These are phyloP conservation scores for Acrocera orbiculus DNA, from an alignment of 2,888 invertebrate genomes.

Conservation along the genomic window DNA sequence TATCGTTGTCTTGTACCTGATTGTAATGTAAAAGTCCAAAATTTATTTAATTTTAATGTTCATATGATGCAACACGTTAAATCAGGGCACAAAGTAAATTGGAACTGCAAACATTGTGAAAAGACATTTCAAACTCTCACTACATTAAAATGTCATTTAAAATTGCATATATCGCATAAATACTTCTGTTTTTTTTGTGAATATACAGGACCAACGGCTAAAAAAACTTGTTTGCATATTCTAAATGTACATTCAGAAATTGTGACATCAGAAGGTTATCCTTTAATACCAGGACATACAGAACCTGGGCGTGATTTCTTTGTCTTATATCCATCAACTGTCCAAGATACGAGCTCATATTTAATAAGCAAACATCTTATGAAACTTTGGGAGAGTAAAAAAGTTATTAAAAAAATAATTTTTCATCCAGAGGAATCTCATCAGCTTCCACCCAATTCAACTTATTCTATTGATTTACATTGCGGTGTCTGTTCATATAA, in stretches of 20 bases:
- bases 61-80: background rate
- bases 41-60: background rate
- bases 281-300: slow-evolving; percentile 30
- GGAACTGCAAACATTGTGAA: slow-evolving; percentile 35
- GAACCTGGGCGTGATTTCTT: slow-evolving; percentile 34
- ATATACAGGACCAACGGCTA: slow-evolving; percentile 20
- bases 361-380: too few species aligned
- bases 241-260: slow-evolving; percentile 34
- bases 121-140: slow-evolving; percentile 30
- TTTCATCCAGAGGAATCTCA: slow-evolving; percentile 44
- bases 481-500: slow-evolving; percentile 51
- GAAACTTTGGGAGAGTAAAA: slow-evolving; percentile 17
- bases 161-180: slow-evolving; percentile 38
- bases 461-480: slow-evolving; percentile 40
- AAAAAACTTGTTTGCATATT: slow-evolving; percentile 33
- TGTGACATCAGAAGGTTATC: slow-evolving; percentile 29
- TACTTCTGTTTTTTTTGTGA: slow-evolving; percentile 43
- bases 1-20: slow-evolving; percentile 34
- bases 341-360: too few species aligned
- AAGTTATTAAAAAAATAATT: slow-evolving; percentile 18
- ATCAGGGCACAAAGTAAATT: too few species aligned
- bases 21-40: slow-evolving; percentile 24
- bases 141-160: slow-evolving; percentile 39
- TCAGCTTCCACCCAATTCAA: slow-evolving; percentile 43
- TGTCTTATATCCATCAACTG: slow-evolving; percentile 32